Evolutionary conservation across 2,797 vertebrate genomes (phyloP).

Genomic region (Esox lucius): DNA sequence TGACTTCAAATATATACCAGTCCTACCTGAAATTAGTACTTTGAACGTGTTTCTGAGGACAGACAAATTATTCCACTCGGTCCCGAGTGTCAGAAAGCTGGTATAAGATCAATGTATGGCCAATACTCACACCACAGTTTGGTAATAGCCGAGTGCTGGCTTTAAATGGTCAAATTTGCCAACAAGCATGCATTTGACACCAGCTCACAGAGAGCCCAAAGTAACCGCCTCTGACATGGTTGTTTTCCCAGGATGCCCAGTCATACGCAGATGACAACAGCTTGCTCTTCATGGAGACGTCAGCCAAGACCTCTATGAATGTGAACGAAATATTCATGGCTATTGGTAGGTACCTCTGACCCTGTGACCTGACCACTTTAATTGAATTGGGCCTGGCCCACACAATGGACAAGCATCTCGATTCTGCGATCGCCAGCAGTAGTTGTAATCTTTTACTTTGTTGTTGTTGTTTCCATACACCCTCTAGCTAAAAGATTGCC

Average conservation of each 20-base stretch:
- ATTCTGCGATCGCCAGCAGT: not conserved
- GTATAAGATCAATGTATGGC: no score
- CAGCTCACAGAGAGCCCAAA: not conserved
- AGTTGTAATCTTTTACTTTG: not conserved
- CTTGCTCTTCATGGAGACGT: conserved; percentile 99
- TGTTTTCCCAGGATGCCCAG: conserved; percentile 87
- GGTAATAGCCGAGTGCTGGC: no score
- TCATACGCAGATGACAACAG: conserved; percentile 99
- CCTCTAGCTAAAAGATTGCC: conserved; percentile 93
- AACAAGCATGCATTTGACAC: no score
- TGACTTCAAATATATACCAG: no score
- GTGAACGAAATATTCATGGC: conserved; percentile 88
- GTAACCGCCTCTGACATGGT: not conserved
- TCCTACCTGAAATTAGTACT: no score
- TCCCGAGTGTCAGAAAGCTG: no score
- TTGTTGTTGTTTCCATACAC: conserved; percentile 9
- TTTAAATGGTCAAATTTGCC: no score
- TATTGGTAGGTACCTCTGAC: conserved; percentile 83
- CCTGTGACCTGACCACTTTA: not conserved
- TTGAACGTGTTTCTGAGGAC: no score
- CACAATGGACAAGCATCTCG: not conserved
- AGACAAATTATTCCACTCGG: no score
- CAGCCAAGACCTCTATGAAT: conserved; percentile 99
- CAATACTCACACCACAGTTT: not conserved
- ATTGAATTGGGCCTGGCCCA: not conserved